phyloP scores from a whole-genome alignment of 2,113 vertebrate species.

The Ursus arctos region DNA sequence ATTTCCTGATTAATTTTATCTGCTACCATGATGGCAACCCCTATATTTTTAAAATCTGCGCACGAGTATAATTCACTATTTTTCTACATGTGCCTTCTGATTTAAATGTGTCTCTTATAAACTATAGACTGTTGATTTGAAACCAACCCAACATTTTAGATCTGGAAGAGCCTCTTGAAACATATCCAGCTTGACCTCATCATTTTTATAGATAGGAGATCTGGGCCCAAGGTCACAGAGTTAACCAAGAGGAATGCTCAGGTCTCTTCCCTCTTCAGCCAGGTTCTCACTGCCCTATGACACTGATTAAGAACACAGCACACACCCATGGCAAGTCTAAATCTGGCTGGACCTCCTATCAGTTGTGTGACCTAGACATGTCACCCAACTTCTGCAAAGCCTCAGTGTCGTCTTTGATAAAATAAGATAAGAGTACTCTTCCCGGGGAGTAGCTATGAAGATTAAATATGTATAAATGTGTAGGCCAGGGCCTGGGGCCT shows the following conservation, averaged over 20 bases:
- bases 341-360: background rate
- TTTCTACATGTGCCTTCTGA: background rate
- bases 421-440: background rate
- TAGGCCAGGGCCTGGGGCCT: background rate
- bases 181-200: background rate
- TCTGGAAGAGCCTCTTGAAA: background rate
- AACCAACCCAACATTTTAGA: background rate
- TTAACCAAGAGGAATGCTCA: background rate
- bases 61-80: background rate
- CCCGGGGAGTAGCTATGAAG: background rate
- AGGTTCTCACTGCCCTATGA: fast-evolving
- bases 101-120: background rate
- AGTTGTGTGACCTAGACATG: background rate
- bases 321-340: background rate
- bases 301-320: fast-evolving
- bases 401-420: background rate
- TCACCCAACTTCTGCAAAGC: background rate
- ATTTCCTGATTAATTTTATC: background rate
- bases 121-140: background rate
- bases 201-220: background rate
- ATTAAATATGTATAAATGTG: background rate
- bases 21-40: background rate
- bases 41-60: background rate
- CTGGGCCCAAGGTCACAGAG: background rate
- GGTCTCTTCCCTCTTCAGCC: background rate